These are phyloP conservation scores for Syngnathus rostellatus DNA, from an alignment of 2,797 vertebrate species.

Conservation along the genomic window DNA sequence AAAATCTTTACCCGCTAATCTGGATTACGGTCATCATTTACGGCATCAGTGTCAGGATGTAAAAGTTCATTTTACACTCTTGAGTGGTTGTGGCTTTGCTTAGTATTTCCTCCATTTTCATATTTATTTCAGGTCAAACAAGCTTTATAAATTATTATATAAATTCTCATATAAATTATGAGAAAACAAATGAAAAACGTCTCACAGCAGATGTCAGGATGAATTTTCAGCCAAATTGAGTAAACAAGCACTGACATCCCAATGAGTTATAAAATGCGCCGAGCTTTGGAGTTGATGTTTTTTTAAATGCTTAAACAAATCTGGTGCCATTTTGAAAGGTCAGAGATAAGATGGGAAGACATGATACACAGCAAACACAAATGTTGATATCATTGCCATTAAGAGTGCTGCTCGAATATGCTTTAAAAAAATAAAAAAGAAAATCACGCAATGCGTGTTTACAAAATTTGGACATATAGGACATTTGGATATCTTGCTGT, in stretches of 20 bases:
- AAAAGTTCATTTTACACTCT: slow-evolving; percentile 8
- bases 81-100: neutral
- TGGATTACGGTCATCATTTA: slow-evolving; percentile 61
- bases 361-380: slow-evolving; percentile 3
- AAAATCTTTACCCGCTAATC: slow-evolving; percentile 53
- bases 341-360: slow-evolving; percentile 1
- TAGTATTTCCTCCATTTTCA: neutral
- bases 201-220: neutral
- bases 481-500: neutral
- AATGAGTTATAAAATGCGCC: neutral
- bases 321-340: slow-evolving; percentile 1
- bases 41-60: slow-evolving; percentile 15
- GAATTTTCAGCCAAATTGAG: neutral
- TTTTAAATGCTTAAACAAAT: slow-evolving; percentile 11
- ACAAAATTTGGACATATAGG: neutral
- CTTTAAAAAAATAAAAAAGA: neutral
- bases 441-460: neutral
- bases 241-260: neutral
- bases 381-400: neutral
- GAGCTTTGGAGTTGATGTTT: neutral
- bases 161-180: too few relatives aligned
- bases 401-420: neutral
- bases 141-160: too few relatives aligned
- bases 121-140: neutral
- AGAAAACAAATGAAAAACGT: neutral